Base-by-base conservation (phyloP, 1,140 invertebrate species). In the Macrotrachela quadricornifera region DNA sequence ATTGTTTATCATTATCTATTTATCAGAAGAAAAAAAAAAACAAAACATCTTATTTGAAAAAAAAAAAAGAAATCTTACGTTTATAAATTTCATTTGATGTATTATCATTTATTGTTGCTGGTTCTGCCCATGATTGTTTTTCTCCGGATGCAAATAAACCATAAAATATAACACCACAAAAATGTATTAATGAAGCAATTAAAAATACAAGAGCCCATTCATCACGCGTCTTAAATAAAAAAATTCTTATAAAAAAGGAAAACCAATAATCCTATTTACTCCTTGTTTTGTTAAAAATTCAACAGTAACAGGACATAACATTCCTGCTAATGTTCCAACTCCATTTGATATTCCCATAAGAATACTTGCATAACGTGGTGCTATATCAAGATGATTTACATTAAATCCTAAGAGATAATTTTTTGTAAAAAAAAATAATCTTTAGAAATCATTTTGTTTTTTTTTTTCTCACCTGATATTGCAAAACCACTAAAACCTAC, bases 311-410 rank as follows among this genome's bases (percentile, higher is more conserved):
- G 94, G 92, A 58, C 83, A 85, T 46, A 96, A 51, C 62, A 94
- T 80, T 21, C 91, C 92, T 44, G 90, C 87, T 49, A 97, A 79
- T 0, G 92, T 97, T 12, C 92, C 92, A 56, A 96, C 87, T 6
- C 90, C 91, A 65, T 99, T 99, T 10, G 90, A 95, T 61, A 99
- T 78, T 9, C 92, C 94, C 94, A 99, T 99, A 43, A 99, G 70
- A 57, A 99, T 97, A 69, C 86, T 90, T 9, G 94, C 94, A 65
- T 97, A 99, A 44, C 88, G 77, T 0, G 94, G 94, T 3, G 94
- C 94, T 51, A 99, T 96, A 64, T 99, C 92, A 62, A 99, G 69
- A 66, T 99, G 94, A 68, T 99, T 99, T 0, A 99, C 92, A 65
- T 97, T 97, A 71, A 94, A 99, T 15, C 80, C 21, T 30, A 30